Percentiles rank a stretch among this genome's conserved stretches.
These are phyloP conservation scores for Epizoanthus scotinus DNA, from an alignment of 92 coral and sea anemone species.

Conservation along the genomic window DNA sequence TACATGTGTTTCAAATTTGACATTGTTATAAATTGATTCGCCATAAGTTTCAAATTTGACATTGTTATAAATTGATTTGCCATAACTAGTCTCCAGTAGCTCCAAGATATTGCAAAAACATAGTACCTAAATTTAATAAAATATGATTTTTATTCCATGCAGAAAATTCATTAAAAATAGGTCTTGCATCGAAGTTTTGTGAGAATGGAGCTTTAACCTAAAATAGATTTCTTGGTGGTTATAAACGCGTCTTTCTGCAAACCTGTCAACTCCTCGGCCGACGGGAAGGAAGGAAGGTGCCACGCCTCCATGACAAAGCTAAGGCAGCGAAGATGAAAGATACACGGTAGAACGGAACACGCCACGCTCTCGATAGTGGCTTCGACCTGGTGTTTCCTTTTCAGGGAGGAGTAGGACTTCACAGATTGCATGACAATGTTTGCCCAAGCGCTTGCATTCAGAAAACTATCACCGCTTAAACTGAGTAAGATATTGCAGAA, in stretches of 20 bases:
- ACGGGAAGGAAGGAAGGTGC: slow-evolving; percentile 1
- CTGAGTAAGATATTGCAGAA: slow-evolving; percentile 3
- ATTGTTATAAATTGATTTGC: too few relatives aligned
- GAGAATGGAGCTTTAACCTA: neutral
- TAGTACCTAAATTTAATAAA: too few relatives aligned
- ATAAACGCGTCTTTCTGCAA: slow-evolving; percentile 9
- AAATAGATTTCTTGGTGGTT: neutral
- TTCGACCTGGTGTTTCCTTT: neutral
- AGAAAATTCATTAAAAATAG: too few relatives aligned
- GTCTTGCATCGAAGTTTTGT: too few relatives aligned
- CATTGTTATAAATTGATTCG: too few relatives aligned
- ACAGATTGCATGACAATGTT: slow-evolving; percentile 13
- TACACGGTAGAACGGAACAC: neutral
- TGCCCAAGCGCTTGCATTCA: slow-evolving; percentile 30
- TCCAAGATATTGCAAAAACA: too few relatives aligned
- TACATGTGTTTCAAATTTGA: too few relatives aligned
- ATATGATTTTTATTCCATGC: too few relatives aligned
- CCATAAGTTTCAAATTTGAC: too few relatives aligned
- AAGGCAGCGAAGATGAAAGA: slow-evolving; percentile 18
- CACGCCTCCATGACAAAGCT: slow-evolving; percentile 16
- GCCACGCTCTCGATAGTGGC: slow-evolving; percentile 5
- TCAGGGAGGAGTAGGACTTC: neutral
- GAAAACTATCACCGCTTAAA: slow-evolving; percentile 1
- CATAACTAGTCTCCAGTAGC: too few relatives aligned
- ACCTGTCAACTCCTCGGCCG: slow-evolving; percentile 1